These are phyloP conservation scores for Dicyrtomina minuta DNA, from an alignment of 2,888 invertebrate species.

Conservation along the genomic window DNA sequence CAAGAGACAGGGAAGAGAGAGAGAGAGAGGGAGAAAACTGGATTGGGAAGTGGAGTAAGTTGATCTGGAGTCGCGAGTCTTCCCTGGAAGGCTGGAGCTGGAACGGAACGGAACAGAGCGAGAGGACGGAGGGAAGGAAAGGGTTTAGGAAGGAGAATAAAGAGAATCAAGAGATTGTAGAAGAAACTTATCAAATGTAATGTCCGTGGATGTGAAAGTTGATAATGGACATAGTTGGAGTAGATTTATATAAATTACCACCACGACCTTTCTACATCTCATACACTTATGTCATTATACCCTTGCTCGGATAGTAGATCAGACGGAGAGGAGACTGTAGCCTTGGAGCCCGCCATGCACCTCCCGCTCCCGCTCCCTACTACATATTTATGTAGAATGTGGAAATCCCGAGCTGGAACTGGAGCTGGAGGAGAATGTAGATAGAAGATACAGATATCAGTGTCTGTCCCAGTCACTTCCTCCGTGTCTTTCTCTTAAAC, in stretches of 20 bases:
- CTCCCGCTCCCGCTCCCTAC: no score
- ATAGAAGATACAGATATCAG: no score
- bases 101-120: neutral
- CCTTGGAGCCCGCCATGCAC: no score
- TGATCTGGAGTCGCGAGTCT: no score
- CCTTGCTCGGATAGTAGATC: neutral
- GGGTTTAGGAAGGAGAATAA: neutral
- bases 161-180: constrained; percentile 3
- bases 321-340: no score
- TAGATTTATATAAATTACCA: constrained; percentile 33
- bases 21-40: neutral
- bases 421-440: no score
- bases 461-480: no score
- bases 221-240: constrained; percentile 30
- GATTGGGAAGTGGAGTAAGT: no score
- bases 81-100: no score
- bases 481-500: no score
- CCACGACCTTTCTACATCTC: neutral
- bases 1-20: neutral
- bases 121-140: neutral
- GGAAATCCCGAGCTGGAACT: no score
- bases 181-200: constrained; percentile 30
- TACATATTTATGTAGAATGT: no score
- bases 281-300: constrained; percentile 8
- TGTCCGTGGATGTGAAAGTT: constrained; percentile 26